Base-by-base conservation (phyloP, 2,888 invertebrate genomes). In the Luperina testacea region DNA sequence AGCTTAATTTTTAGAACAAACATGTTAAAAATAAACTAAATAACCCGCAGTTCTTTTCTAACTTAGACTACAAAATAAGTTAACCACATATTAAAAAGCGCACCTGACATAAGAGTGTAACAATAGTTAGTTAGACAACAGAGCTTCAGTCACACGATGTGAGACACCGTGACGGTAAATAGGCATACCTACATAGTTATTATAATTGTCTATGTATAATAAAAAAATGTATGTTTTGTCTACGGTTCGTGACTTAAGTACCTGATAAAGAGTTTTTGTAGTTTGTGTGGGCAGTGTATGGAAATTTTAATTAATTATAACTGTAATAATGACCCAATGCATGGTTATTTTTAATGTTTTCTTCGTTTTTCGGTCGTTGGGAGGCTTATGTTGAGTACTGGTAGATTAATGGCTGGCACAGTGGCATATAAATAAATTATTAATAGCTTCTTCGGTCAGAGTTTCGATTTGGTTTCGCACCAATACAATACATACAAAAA, bases 131-230 rank as follows among this genome's bases (percentile, higher is more conserved):
- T 86, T 80, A 86, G 83, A 79, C 83, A 83, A 74, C 65, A 59
- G 69, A 72, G 27, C 67, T 83, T 64, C 73, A 83, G 75, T 91
- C 91, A 87, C 91, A 91, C 91, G 89, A 48, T 90, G 91, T 77
- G 80, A 82, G 82, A 65, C 90, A 89, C 88, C 93, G 91, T 93
- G 92, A 92, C 92, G 86, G 90, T 82, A 83, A 82, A 85, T 80
- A 79, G 63, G 61, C 65, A 75, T 61, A 32, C 32, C 32, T 32
- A 80, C 80, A 73, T 82, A 75, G 74, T 75, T 81, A 85, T 82
- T 75, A 80, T 77, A 86, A 83, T 80, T 80, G 83, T 80, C 80
- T 83, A 80, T 83, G 72, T 77, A 65, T 75, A 17, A 64, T 69
- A 72, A 72, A 83, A 83, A 82, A 78, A 77, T 73, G 38, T 73